These are phyloP conservation scores for Sylvilagus bachmani DNA, from an alignment of 2,113 vertebrate species.

Conservation along the genomic window DNA sequence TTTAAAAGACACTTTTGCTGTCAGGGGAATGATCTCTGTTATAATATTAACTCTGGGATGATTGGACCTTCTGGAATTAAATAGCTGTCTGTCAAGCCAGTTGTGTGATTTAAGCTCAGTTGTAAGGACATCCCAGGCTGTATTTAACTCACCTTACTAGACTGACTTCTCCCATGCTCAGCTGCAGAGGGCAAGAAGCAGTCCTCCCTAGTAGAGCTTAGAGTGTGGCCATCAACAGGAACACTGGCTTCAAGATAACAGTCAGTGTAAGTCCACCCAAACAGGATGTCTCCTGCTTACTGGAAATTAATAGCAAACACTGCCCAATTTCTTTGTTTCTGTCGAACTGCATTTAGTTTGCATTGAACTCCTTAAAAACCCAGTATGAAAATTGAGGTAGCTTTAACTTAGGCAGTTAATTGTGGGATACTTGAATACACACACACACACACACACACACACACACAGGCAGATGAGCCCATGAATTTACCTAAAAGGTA, in stretches of 20 bases:
- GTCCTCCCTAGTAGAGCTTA: background rate
- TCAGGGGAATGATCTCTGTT: background rate
- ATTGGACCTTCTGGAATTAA: background rate
- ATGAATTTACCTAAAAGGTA: conserved; percentile 7
- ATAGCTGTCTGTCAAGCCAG: background rate
- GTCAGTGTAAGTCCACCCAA: background rate
- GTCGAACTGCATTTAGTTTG: background rate
- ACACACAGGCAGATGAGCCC: background rate
- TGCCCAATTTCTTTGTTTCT: conserved; percentile 46
- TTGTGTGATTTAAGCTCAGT: conserved; percentile 21
- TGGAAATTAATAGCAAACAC: background rate
- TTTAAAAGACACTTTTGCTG: background rate
- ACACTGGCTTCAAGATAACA: background rate
- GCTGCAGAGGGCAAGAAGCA: background rate
- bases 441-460: background rate
- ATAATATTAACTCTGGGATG: background rate
- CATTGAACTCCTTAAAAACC: conserved; percentile 36
- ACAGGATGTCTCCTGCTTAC: conserved; percentile 1
- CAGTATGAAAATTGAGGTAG: conserved; percentile 1
- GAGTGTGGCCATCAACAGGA: background rate
- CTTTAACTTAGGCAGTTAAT: background rate
- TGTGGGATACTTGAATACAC: background rate
- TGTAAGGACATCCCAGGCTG: background rate
- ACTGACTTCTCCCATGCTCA: background rate
- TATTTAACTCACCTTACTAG: background rate